Evolutionary conservation across 2,113 vertebrate species (phyloP), one percentile per base, ranked within the genome.

Genomic region (Bufo gargarizans): DNA sequence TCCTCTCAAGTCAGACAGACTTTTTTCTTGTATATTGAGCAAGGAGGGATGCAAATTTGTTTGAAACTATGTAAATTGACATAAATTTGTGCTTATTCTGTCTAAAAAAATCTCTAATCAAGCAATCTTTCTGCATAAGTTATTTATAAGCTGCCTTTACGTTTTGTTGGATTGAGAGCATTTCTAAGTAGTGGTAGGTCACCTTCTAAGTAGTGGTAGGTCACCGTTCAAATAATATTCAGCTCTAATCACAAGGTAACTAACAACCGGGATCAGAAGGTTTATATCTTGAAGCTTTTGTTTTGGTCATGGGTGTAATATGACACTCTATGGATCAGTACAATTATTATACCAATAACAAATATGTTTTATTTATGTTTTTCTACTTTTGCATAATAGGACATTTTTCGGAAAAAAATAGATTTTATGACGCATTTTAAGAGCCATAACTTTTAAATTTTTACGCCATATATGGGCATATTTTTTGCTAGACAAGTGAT

Each of bases 71-170:
- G 85, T 47, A 65, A 61, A 86, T 86, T 63, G 63, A 65, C 74
- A 86, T 86, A 86, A 77, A 86, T 78, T 59, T 78, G 71, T 76
- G 43, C 53, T 86, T 86, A 49, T 86, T 45, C 74, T 78, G n/a
- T 86, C 20, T 78, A 49, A 65, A 77, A 76, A 76, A 55, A 61
- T 49, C 22, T 47, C 43, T 78, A 63, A 86, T 86, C 58, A 86
- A 78, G 85, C 22, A 86, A 65, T 86, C 74, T 78, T 63, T 86
- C 59, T 5, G 50, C 58, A 65, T 77, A 63, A 77, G 63, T 47
- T 78, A 78, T 58, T 86, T 78, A 77, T 77, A 78, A n/a, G 45
- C 4, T 65, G 1, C 8, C 56, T 45, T 7, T 19, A 59, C 50
- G 8, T 53, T 78, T 4, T 77, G 56, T 22, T 50, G 56, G 19